phyloP scores from a whole-genome alignment of 2,797 vertebrate genomes.

The Chelonia mydas region DNA sequence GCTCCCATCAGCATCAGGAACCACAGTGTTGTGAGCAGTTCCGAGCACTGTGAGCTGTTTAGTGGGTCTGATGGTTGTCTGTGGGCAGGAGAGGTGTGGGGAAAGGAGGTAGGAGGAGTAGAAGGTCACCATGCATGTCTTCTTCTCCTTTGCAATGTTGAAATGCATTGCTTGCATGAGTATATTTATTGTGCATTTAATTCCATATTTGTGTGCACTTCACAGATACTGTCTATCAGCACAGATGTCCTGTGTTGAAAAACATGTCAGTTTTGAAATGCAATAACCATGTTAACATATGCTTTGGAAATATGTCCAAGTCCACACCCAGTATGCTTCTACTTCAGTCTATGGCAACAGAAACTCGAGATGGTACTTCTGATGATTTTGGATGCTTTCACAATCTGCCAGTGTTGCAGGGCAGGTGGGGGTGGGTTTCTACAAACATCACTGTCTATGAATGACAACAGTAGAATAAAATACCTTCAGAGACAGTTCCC shows the following conservation, averaged over 20 bases:
- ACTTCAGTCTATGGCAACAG: not conserved
- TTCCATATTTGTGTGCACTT: constrained; percentile 65
- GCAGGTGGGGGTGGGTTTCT: not conserved
- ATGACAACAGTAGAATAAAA: not conserved
- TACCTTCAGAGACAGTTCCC: not conserved
- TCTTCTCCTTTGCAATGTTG: not conserved
- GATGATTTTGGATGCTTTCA: constrained; percentile 10
- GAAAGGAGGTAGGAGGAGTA: constrained; percentile 8
- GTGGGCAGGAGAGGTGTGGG: not conserved
- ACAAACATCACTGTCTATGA: not conserved
- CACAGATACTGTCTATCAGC: constrained; percentile 45
- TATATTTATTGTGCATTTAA: constrained; percentile 58
- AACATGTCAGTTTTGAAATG: constrained; percentile 69
- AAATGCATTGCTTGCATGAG: constrained; percentile 37
- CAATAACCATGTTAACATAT: constrained; percentile 57
- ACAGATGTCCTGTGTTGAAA: constrained; percentile 74
- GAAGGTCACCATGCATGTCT: not conserved
- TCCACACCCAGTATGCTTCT: constrained; percentile 40
- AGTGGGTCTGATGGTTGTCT: not conserved
- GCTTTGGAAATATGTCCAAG: constrained; percentile 64
- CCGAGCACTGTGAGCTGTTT: not conserved
- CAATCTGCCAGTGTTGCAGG: not conserved
- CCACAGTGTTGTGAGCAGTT: not conserved
- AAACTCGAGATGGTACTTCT: not conserved
- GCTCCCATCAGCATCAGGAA: not conserved